A percentile compares a stretch with the other conserved stretches of the same genome.
These are phyloP conservation scores for Liparis tanakae DNA, from an alignment of 2,797 vertebrate species.

Conservation along the genomic window DNA sequence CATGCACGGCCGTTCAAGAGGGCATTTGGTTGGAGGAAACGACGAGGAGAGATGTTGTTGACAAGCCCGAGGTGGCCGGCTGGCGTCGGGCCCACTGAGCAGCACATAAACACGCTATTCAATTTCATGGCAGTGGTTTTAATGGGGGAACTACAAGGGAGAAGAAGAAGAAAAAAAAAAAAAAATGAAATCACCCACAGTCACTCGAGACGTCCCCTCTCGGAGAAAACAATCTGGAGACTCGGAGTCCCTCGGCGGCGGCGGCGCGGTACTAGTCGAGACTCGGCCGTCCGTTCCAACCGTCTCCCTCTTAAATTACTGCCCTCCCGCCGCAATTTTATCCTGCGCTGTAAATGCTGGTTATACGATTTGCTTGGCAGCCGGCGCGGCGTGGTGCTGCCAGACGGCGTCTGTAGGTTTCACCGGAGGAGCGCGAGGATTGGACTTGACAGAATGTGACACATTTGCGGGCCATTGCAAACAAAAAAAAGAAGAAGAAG, in stretches of 20 bases:
- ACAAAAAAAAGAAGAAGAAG: too few relatives aligned
- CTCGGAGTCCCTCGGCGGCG: slow-evolving; percentile 23
- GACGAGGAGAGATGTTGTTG: slow-evolving; percentile 57
- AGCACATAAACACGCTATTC: slow-evolving; percentile 67
- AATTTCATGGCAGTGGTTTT: slow-evolving; percentile 70
- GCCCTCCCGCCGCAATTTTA: slow-evolving; percentile 55
- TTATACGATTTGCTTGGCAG: slow-evolving; percentile 69
- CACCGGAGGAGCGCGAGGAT: slow-evolving; percentile 50
- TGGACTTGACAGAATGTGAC: slow-evolving; percentile 27
- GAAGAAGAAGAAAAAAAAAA: neutral
- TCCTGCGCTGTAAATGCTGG: slow-evolving; percentile 64
- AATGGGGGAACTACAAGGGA: slow-evolving; percentile 47
- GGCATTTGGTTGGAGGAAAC: slow-evolving; percentile 49
- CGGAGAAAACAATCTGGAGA: slow-evolving; percentile 56
- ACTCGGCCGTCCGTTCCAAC: slow-evolving; percentile 56
- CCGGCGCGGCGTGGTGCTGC: slow-evolving; percentile 22
- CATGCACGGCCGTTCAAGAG: too few relatives aligned
- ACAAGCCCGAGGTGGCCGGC: slow-evolving; percentile 53
- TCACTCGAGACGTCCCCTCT: slow-evolving; percentile 50
- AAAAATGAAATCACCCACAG: slow-evolving; percentile 14
- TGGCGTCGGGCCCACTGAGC: slow-evolving; percentile 47
- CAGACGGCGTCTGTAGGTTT: slow-evolving; percentile 39
- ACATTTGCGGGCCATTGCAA: slow-evolving; percentile 27
- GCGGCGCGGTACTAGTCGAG: slow-evolving; percentile 53
- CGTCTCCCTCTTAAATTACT: slow-evolving; percentile 70